Conservation (phyloP, 2,888 invertebrate genomes). For the Phaedon cochleariae region DNA sequence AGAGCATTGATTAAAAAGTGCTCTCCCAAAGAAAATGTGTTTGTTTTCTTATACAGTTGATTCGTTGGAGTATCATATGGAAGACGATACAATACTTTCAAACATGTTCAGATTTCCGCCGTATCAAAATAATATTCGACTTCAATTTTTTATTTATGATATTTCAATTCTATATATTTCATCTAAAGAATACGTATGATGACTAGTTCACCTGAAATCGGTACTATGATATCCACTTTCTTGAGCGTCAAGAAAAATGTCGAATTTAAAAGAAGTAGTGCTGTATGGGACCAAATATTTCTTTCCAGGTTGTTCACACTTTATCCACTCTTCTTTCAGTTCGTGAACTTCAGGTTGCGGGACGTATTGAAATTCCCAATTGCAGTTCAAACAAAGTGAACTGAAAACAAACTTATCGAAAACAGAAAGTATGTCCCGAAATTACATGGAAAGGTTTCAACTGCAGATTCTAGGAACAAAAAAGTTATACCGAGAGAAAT, state of each 20-base stretch:
- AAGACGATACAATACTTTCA: no score
- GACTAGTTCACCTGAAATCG: conserved; percentile 51
- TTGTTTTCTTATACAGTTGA: no score
- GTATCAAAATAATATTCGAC: no score
- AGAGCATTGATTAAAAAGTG: no score
- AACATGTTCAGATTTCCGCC: no score
- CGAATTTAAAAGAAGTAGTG: conserved; percentile 51
- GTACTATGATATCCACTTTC: conserved; percentile 50
- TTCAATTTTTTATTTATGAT: no score
- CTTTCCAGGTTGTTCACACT: not conserved
- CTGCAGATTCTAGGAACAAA: no score
- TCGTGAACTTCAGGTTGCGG: conserved; percentile 4
- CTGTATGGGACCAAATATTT: conserved; percentile 49
- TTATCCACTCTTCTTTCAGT: conserved; percentile 43
- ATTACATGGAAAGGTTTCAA: not conserved
- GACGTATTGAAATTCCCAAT: conserved; percentile 49
- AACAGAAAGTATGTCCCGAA: conserved; percentile 8
- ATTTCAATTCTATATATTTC: not conserved
- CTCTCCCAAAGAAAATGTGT: no score
- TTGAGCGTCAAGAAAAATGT: conserved; percentile 43
- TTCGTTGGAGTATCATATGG: no score
- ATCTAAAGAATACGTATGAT: not conserved
- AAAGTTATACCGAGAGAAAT: no score
- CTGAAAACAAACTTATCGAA: conserved; percentile 42
- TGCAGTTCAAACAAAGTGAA: conserved; percentile 42